phyloP scores from a whole-genome alignment of 2,113 vertebrate species.

The Australoheros scitulus region DNA sequence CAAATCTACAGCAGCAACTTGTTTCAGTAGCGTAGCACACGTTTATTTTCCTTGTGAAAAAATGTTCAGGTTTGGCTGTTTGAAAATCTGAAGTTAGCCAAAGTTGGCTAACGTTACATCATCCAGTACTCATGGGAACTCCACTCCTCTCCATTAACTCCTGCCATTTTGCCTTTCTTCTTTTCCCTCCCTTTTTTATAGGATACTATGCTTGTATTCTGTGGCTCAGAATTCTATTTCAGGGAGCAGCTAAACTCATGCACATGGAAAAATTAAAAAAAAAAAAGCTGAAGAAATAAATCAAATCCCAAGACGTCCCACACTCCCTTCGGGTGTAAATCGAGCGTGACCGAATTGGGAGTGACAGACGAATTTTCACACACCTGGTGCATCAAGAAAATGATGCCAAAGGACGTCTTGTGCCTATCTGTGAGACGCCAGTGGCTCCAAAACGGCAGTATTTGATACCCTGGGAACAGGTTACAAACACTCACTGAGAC shows the following conservation, averaged over 20 bases:
- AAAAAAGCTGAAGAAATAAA: background rate
- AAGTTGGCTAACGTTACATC: background rate
- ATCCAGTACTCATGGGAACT: background rate
- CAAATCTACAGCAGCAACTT: background rate
- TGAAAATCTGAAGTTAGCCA: background rate
- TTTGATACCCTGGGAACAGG: background rate
- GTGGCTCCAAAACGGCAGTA: background rate
- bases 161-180: background rate
- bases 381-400: conserved; percentile 1
- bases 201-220: background rate
- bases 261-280: background rate
- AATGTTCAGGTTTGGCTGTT: background rate
- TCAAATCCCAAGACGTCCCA: background rate
- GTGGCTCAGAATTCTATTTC: background rate
- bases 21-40: background rate
- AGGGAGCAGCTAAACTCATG: background rate
- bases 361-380: background rate
- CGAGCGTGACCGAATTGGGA: background rate
- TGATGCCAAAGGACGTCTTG: background rate
- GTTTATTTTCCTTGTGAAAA: background rate
- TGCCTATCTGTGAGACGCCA: background rate
- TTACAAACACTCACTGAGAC: background rate
- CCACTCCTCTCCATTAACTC: background rate
- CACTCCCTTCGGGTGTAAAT: conserved; percentile 2
- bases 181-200: background rate